Percentiles rank a stretch among this genome's conserved stretches.
Evolutionary conservation across 2,113 vertebrate species (phyloP).

Genomic region (Cryptotis parvus): DNA sequence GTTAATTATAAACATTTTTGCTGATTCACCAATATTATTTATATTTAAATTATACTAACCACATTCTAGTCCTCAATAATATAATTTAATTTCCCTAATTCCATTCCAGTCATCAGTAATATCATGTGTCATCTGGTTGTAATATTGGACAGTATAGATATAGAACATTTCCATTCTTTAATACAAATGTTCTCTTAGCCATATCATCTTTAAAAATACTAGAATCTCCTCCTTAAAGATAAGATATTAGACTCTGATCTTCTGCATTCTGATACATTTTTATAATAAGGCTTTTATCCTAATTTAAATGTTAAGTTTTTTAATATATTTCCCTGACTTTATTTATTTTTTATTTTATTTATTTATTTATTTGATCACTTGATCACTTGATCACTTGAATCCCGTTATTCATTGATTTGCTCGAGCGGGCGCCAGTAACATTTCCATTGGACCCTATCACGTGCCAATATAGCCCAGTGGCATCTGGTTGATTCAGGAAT

Average conservation of each 20-base stretch:
- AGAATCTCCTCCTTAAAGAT: not conserved
- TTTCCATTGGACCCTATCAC: no score
- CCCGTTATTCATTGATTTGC: no score
- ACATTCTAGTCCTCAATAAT: not conserved
- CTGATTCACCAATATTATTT: no score
- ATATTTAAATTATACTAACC: not conserved
- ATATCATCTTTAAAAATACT: not conserved
- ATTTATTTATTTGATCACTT: no score
- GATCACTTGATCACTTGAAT: no score
- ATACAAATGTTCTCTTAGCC: not conserved
- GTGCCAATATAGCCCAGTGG: no score
- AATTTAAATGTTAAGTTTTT: constrained; percentile 34
- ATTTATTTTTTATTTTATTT: no score
- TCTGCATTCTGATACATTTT: not conserved
- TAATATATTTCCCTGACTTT: not conserved
- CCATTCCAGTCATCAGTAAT: not conserved
- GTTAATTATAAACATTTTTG: constrained; percentile 10
- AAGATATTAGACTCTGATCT: not conserved
- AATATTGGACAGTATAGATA: not conserved
- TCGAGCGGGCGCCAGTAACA: no score
- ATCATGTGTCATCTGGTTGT: not conserved
- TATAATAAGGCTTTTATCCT: not conserved
- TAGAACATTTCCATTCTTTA: not conserved
- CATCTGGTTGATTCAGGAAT: no score
- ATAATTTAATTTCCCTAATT: not conserved